A percentile compares a stretch with the other conserved stretches of the same genome.
phyloP scores from a whole-genome alignment of 2,888 invertebrate species.

The Lepas anatifera region DNA sequence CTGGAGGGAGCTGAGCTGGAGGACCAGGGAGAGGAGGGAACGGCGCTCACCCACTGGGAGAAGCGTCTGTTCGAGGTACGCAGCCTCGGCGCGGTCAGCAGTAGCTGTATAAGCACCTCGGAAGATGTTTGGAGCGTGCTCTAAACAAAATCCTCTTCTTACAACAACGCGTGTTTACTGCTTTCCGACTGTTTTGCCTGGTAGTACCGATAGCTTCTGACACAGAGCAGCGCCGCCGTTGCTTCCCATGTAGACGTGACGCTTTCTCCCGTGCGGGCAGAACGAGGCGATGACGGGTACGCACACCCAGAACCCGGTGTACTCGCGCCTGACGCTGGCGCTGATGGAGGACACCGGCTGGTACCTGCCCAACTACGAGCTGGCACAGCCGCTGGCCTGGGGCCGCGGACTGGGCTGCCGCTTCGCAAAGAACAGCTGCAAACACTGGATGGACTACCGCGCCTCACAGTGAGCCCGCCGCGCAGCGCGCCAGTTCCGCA shows the following conservation, averaged over 20 bases:
- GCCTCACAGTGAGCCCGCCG: neutral
- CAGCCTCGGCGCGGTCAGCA: neutral
- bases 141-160: too few species aligned
- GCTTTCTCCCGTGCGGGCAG: too few species aligned
- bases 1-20: slow-evolving; percentile 95
- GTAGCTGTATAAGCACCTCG: too few species aligned
- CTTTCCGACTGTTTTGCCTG: too few species aligned
- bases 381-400: slow-evolving; percentile 81
- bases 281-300: slow-evolving; percentile 99
- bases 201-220: too few species aligned
- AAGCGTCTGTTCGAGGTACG: slow-evolving; percentile 90
- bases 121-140: too few species aligned
- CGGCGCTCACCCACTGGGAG: slow-evolving; percentile 96
- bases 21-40: slow-evolving; percentile 96
- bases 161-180: too few species aligned
- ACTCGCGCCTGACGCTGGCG: slow-evolving; percentile 87
- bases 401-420: slow-evolving; percentile 81
- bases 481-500: too few species aligned
- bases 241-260: too few species aligned
- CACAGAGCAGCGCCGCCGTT: too few species aligned
- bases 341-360: slow-evolving; percentile 97
- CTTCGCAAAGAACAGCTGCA: slow-evolving; percentile 89
- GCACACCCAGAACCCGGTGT: slow-evolving; percentile 94
- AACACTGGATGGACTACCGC: slow-evolving; percentile 82
- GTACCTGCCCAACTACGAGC: slow-evolving; percentile 82